phyloP scores from a whole-genome alignment of 2,888 invertebrate genomes.

The Amiota communis region DNA sequence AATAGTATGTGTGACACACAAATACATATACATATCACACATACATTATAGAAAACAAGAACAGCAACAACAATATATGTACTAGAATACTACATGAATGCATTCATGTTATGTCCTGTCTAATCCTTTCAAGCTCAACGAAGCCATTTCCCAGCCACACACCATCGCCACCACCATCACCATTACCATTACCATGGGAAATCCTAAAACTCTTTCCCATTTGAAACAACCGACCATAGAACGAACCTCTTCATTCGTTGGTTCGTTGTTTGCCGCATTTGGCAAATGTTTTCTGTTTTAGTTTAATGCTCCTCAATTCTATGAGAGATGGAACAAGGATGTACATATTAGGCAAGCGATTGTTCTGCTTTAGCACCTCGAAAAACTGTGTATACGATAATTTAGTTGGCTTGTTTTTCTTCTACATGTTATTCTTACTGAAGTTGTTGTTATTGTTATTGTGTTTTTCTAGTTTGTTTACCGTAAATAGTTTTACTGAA shows the following conservation, averaged over 20 bases:
- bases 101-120: conserved; percentile 11
- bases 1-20: not conserved
- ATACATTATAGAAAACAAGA: not conserved
- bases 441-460: conserved; percentile 14
- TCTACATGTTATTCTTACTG: conserved; percentile 15
- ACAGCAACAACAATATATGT: not conserved
- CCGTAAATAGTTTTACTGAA: not conserved
- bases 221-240: too few species aligned
- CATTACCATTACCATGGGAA: not conserved
- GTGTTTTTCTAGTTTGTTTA: not conserved
- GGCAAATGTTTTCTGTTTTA: conserved; percentile 41
- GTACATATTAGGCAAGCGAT: conserved; percentile 17
- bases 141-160: conserved; percentile 30
- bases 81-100: not conserved
- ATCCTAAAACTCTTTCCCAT: too few species aligned
- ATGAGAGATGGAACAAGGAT: not conserved
- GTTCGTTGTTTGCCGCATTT: conserved; percentile 12
- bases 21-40: not conserved
- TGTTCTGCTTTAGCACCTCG: conserved; percentile 48
- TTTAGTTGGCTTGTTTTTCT: conserved; percentile 35
- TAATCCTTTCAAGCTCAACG: conserved; percentile 27
- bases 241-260: not conserved
- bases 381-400: conserved; percentile 43
- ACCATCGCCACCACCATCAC: not conserved
- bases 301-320: conserved; percentile 41